Evolutionary conservation across 2,888 invertebrate genomes (phyloP), one percentile per base, ranked within the genome.

Genomic region (Stratiomys singularior): DNA sequence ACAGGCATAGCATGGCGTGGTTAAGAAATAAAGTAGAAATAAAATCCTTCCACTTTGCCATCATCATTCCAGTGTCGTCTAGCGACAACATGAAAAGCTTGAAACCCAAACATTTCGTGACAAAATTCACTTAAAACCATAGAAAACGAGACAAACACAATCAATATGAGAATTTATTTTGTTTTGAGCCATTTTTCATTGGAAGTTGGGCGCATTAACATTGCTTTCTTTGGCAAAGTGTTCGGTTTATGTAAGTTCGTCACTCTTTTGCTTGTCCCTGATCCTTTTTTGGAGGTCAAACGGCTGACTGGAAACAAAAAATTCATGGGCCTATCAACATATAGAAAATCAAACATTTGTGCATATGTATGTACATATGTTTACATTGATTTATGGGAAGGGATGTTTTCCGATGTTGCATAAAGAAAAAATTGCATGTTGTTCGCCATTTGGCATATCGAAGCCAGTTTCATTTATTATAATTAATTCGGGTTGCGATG

Each of bases 31-130:
- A 21, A 18, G 56, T 56, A 21, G 18, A 56, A 56, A 56, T 56
- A 56, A 56, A 18, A 18, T 60, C 15, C 60, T 23, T 23, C 25
- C 9, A 37, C 37, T 37, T 37, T 9, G 9, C 23, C 60, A 23
- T 60, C 23, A 60, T 60, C n/a, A 37, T 37, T 37, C 37, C 64
- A 28, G 23, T 60, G 44, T 44, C 67, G 67, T 67, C 46, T 52
- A 28, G 72, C 3, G 30, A 72, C 9, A 72, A 72, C 28, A 52
- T 27, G 56, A 72, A 47, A 23, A 27, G n/a, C 46, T 30, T 9
- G 15, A 72, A 72, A 72, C 72, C 72, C 72, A 72, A 72, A 72
- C 72, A 72, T 72, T 56, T 72, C 72, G 72, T 72, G 72, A 72
- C 72, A 52, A 72, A 56, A 56, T 27, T 28, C 56, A 52, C 18